Evolutionary conservation across 2,888 invertebrate genomes (phyloP).

Genomic region (Lepidochitona cinerea): DNA sequence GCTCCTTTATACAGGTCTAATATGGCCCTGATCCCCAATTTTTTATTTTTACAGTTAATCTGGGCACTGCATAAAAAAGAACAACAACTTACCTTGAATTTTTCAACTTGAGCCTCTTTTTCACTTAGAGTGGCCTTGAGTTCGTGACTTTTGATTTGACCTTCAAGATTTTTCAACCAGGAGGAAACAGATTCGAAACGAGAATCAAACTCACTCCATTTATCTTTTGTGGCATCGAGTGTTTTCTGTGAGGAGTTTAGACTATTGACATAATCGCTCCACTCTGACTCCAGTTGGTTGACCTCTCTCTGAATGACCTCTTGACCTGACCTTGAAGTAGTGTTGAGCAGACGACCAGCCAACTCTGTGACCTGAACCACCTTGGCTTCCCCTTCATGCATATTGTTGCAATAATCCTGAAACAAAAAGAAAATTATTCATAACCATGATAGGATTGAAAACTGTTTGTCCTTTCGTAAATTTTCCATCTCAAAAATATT

Average conservation of each 20-base stretch:
- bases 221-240: slow-evolving; percentile 87
- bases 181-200: slow-evolving; percentile 82
- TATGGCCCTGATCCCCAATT: too few species aligned
- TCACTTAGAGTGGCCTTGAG: slow-evolving; percentile 88
- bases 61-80: too few species aligned
- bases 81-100: slow-evolving; percentile 76
- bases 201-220: slow-evolving; percentile 86
- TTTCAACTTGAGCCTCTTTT: slow-evolving; percentile 84
- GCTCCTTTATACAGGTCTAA: too few species aligned
- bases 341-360: slow-evolving; percentile 74
- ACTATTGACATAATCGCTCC: slow-evolving; percentile 75
- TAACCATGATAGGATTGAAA: too few species aligned
- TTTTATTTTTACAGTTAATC: too few species aligned
- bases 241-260: slow-evolving; percentile 74
- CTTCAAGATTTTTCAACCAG: slow-evolving; percentile 90
- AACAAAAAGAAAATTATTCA: too few species aligned
- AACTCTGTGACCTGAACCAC: slow-evolving; percentile 43
- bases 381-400: slow-evolving; percentile 53
- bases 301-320: slow-evolving; percentile 89
- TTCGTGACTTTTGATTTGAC: slow-evolving; percentile 85
- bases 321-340: slow-evolving; percentile 88
- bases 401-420: too few species aligned
- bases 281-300: slow-evolving; percentile 91
- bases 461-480: too few species aligned
- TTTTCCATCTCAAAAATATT: too few species aligned